Conservation (phyloP, 1,140 invertebrate genomes). For the Drosophila azteca region DNA sequence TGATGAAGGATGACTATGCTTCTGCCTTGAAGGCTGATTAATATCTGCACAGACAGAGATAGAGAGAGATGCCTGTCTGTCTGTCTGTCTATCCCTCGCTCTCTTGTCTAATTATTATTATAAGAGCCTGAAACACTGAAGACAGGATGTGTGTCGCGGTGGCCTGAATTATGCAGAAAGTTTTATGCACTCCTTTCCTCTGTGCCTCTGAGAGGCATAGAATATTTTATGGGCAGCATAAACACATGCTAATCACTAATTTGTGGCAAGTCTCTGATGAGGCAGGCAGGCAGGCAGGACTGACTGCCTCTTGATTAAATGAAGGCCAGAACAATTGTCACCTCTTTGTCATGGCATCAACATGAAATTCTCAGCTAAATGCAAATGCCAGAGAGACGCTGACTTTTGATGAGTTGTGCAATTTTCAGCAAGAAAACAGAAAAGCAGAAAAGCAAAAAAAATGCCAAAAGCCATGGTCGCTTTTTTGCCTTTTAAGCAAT, state of each 20-base stretch:
- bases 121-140: constrained; percentile 4
- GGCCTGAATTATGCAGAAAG: constrained; percentile 56
- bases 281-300: constrained; percentile 13
- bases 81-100: constrained; percentile 17
- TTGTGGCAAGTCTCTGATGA: constrained; percentile 36
- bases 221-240: constrained; percentile 44
- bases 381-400: constrained; percentile 56
- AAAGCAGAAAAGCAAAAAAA: background rate
- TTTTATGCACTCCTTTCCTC: constrained; percentile 1
- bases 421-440: constrained; percentile 47
- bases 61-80: background rate
- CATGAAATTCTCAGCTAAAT: constrained; percentile 76
- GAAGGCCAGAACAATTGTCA: constrained; percentile 63
- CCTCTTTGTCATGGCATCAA: constrained; percentile 68
- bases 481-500: constrained; percentile 65
- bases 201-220: too few relatives aligned
- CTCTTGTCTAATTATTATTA: constrained; percentile 59
- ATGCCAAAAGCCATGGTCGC: constrained; percentile 60
- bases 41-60: constrained; percentile 41
- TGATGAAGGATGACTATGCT: background rate
- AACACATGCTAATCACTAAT: constrained; percentile 64
- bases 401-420: constrained; percentile 77
- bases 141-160: constrained; percentile 31
- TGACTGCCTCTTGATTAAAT: constrained; percentile 40
- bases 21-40: constrained; percentile 49